Base-by-base conservation (phyloP, 2,888 invertebrate genomes). In the Cantharis rufa region DNA sequence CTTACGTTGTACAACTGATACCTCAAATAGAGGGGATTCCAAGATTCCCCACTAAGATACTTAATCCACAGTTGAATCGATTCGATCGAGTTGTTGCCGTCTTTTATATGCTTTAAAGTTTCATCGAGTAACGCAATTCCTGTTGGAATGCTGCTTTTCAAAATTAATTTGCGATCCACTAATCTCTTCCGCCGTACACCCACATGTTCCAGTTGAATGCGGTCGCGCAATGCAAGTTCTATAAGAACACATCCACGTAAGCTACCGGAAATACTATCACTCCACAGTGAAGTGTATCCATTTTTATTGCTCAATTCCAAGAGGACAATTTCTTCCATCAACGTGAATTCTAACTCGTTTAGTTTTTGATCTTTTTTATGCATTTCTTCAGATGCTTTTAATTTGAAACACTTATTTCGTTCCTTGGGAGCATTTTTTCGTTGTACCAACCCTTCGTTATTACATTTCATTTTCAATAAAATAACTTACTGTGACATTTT, bases 221-320 rank as follows among this genome's bases (percentile, higher is more conserved):
- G 94, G 69, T 98, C 98, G 84, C 98, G 92, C 79, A 99, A 89
- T 11, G 97, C 97, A 84, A 99, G 91, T 90, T 99, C 99, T 82
- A 99, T 97, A 83, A 99, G 91, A 87, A 99, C 99, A 88, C 99
- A 99, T 80, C 99, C 99, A 85, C 99, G 92, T 80, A 99, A 91
- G 64, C 99, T 99, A 85, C 98, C 98, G 82, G 99, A 99, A 92
- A 99, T 99, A 90, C 98, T 99, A 90, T 99, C 99, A 90, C 99
- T 99, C 99, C 99, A 99, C 90, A 99, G 99, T 74, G 99, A 99
- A 87, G 98, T 98, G 90, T 98, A 98, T 81, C 98, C 98, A 97
- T 99, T 99, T 92, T 98, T 96, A 89, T 99, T 99, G 91, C 99
- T 99, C 83, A 99, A 91, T 71, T 99, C 99, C 85, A 99, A 91